These are phyloP conservation scores for Dastarcus helophoroides DNA, from an alignment of 2,888 invertebrate genomes.

Conservation along the genomic window DNA sequence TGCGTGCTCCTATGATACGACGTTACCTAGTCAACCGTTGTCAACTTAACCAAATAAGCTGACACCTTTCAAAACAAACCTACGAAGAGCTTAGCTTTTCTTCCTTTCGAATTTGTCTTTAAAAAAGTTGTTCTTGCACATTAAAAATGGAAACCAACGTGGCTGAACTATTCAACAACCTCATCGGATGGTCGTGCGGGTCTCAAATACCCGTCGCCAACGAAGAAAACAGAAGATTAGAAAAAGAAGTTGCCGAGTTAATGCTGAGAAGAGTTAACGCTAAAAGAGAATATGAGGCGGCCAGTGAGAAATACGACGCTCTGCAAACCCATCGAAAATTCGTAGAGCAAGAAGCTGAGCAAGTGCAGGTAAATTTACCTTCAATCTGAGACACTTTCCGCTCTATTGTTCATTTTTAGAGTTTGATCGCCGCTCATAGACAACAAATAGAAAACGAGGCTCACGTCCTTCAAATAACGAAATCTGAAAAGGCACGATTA, in stretches of 20 bases:
- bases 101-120: too few species aligned
- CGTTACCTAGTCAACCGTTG: too few species aligned
- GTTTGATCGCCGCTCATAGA: slow-evolving; percentile 54
- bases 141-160: too few species aligned
- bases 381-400: neutral
- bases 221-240: slow-evolving; percentile 51
- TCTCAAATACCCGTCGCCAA: slow-evolving; percentile 72
- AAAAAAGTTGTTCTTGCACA: too few species aligned
- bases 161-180: too few species aligned
- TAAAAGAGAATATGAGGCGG: slow-evolving; percentile 36
- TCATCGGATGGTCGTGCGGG: slow-evolving; percentile 68
- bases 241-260: slow-evolving; percentile 41
- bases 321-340: slow-evolving; percentile 40
- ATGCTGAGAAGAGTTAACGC: slow-evolving; percentile 39
- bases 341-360: slow-evolving; percentile 42
- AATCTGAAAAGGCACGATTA: slow-evolving; percentile 39
- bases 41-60: too few species aligned
- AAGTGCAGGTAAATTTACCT: slow-evolving; percentile 40
- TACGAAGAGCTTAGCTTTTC: too few species aligned
- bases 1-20: too few species aligned
- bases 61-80: too few species aligned
- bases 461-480: slow-evolving; percentile 33
- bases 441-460: slow-evolving; percentile 59
- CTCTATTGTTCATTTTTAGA: slow-evolving; percentile 34
- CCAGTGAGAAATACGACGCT: slow-evolving; percentile 28